Base-by-base conservation (phyloP, 2,113 vertebrate species). In the Boulengerochromis microlepis region DNA sequence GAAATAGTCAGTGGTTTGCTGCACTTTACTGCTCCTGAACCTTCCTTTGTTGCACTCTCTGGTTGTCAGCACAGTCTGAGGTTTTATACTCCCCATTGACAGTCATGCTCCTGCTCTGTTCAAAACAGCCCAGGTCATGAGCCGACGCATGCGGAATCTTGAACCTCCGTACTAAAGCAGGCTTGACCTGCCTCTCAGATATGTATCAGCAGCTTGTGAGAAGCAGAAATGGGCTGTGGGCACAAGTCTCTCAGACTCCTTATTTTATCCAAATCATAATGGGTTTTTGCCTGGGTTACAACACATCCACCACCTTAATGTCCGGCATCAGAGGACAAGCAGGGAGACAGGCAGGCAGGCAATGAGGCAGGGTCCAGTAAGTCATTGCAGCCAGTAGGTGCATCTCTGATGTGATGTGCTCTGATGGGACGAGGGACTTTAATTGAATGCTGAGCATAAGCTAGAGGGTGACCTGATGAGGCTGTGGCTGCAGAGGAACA, bases 141-240 rank as follows among this genome's bases (percentile, higher is more conserved):
- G 85, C 71, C 89, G 88, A 86, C 84, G 85, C 76, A 87, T 94
- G 88, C 91, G 96, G 96, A 97, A 97, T 97, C 89, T 97, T 50
- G 90, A 95, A 91, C 93, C 92, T 93, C 88, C n/a, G 54, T 90
- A 94, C 74, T 88, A 96, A 90, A 56, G 80, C 81, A 84, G 86
- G 86, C 88, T 80, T 87, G 88, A 90, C 89, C 93, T 89, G 88
- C 86, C 83, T 86, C 85, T 93, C 92, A 92, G 88, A 94, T 86
- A 95, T 96, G 92, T 97, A 90, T 90, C 96, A 95, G 87, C 82
- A 83, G 86, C 87, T 54, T 93, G 96, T 91, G 89, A 97, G 88
- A 86, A 89, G 83, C 69, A 74, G 83, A 90, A 85, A 50, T 66
- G 78, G 53, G 38, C 84, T 89, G 80, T 82, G 11, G 7, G 22